phyloP scores from a whole-genome alignment of 2,888 invertebrate genomes.

The Notodonta ziczac region DNA sequence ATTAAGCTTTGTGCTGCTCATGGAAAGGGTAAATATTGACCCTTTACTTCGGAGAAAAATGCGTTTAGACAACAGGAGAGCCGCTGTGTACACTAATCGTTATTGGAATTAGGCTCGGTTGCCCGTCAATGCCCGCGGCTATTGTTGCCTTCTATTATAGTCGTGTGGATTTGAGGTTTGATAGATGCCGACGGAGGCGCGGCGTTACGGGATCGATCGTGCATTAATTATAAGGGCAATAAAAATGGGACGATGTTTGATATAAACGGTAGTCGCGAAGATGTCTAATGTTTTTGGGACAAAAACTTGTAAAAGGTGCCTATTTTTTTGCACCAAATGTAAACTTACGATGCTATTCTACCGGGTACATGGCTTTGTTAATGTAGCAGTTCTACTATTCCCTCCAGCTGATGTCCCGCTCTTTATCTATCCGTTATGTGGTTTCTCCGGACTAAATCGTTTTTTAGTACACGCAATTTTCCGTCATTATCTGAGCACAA shows the following conservation, averaged over 20 bases:
- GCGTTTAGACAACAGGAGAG: slow-evolving; percentile 74
- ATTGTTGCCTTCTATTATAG: slow-evolving; percentile 51
- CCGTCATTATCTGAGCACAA: neutral
- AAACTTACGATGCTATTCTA: neutral
- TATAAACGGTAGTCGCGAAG: slow-evolving; percentile 59
- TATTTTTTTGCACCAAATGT: neutral
- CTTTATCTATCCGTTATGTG: neutral
- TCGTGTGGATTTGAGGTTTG: slow-evolving; percentile 47
- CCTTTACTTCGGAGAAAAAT: slow-evolving; percentile 80
- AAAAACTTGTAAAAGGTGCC: neutral
- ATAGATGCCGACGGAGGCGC: slow-evolving; percentile 51
- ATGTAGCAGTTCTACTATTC: neutral
- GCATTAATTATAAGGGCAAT: slow-evolving; percentile 67
- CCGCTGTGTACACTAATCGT: slow-evolving; percentile 79
- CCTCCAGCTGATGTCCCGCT: neutral
- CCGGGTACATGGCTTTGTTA: neutral
- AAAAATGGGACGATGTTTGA: slow-evolving; percentile 59
- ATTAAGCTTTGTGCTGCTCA: slow-evolving; percentile 80
- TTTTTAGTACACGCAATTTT: neutral
- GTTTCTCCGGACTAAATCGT: neutral
- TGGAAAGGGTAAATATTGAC: slow-evolving; percentile 78
- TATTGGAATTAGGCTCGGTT: slow-evolving; percentile 75
- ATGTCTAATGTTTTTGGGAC: slow-evolving; percentile 30
- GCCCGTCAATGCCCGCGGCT: slow-evolving; percentile 54
- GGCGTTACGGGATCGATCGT: slow-evolving; percentile 57